These are phyloP conservation scores for Lacanobia wlatinum DNA, from an alignment of 2,888 invertebrate genomes.

Conservation along the genomic window DNA sequence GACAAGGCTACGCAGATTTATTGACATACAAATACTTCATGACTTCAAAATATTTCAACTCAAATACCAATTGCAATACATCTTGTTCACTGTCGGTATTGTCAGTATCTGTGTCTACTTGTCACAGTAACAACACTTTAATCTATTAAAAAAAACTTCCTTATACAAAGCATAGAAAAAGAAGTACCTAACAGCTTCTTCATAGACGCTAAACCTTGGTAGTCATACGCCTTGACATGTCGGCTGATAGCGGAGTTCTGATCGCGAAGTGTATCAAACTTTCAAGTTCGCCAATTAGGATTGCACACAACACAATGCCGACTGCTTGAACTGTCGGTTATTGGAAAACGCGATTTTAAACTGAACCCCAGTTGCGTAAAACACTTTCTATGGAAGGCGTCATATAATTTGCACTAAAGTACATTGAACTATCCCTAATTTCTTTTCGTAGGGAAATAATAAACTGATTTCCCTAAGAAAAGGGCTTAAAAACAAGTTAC, in stretches of 20 bases:
- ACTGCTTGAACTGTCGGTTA: background rate
- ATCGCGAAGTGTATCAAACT: background rate
- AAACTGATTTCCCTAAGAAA: no score
- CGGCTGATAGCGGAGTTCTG: background rate
- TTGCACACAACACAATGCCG: no score
- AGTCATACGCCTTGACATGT: background rate
- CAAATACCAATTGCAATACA: background rate
- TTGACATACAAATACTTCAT: no score
- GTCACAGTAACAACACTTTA: background rate
- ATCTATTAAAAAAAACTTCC: background rate
- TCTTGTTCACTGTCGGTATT: background rate
- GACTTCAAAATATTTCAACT: no score
- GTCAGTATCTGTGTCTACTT: constrained; percentile 10
- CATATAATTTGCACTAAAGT: no score
- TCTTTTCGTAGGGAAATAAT: no score
- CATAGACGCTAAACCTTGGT: background rate
- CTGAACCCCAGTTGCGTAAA: no score
- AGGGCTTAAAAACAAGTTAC: no score
- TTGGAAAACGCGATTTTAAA: no score
- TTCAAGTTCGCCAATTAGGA: background rate
- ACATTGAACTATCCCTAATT: no score
- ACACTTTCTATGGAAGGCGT: no score
- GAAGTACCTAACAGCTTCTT: background rate
- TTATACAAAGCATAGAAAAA: background rate
- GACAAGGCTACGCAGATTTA: no score